phyloP scores from a whole-genome alignment of 1,140 invertebrate species.

The Drosophila auraria region DNA sequence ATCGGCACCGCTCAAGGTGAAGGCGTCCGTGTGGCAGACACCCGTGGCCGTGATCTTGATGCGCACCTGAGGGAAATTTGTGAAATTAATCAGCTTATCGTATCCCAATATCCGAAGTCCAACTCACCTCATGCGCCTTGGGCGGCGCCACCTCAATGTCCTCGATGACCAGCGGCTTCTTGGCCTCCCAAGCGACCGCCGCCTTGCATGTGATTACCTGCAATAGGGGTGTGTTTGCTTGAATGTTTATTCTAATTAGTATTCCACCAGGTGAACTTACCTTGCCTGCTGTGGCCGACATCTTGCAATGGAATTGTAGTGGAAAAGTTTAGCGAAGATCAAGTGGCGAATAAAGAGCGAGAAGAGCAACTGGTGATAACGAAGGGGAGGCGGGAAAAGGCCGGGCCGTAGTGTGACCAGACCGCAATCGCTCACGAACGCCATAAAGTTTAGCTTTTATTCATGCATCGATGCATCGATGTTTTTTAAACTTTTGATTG shows the following conservation, averaged over 20 bases:
- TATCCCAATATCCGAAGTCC: neutral
- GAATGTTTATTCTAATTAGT: conserved; percentile 24
- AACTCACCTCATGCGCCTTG: conserved; percentile 89
- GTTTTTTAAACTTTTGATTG: too few relatives aligned
- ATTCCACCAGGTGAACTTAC: conserved; percentile 40
- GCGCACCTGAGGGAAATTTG: conserved; percentile 86
- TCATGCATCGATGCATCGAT: too few relatives aligned
- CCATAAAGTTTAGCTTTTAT: conserved; percentile 3
- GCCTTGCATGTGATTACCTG: conserved; percentile 94
- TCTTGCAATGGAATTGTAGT: conserved; percentile 40
- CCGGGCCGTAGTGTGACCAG: conserved; percentile 23
- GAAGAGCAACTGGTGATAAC: conserved; percentile 14
- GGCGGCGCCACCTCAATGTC: conserved; percentile 97
- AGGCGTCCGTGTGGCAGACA: conserved; percentile 98
- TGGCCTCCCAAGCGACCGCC: conserved; percentile 96
- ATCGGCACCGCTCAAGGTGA: conserved; percentile 96
- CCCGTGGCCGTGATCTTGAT: conserved; percentile 94
- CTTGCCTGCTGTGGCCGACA: conserved; percentile 79
- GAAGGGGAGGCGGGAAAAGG: conserved; percentile 22
- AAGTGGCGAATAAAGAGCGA: conserved; percentile 7
- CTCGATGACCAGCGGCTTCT: conserved; percentile 94
- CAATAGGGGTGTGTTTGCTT: neutral
- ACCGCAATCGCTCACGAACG: neutral
- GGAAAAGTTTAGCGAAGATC: conserved; percentile 37
- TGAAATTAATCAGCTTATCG: neutral